Conservation (phyloP, 2,888 invertebrate species). For the Flexamia atlantica region DNA sequence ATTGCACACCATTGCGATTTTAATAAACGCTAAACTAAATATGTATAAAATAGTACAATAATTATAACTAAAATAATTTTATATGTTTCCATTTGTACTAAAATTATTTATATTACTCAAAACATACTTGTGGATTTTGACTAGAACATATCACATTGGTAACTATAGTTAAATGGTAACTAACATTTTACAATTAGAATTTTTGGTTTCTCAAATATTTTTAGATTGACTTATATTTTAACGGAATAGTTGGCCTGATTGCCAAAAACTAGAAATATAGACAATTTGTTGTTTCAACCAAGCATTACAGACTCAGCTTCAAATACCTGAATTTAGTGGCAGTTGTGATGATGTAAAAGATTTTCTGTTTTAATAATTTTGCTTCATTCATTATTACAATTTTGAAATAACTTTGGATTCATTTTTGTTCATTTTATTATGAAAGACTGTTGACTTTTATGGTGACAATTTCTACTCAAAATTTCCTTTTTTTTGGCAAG, state of each 20-base stretch:
- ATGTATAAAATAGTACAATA: slow-evolving; percentile 7
- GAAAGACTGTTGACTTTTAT: no score
- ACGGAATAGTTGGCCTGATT: no score
- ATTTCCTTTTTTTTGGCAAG: no score
- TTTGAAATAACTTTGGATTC: no score
- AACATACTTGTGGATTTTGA: slow-evolving; percentile 18
- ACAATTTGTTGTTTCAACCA: not conserved
- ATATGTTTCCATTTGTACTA: slow-evolving; percentile 8
- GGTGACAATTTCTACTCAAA: no score
- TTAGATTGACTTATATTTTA: no score
- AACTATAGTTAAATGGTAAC: slow-evolving; percentile 22
- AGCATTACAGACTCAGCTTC: not conserved
- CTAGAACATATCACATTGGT: slow-evolving; percentile 35
- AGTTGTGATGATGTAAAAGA: no score
- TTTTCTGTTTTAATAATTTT: no score
- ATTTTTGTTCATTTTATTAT: no score
- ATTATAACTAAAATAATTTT: not conserved
- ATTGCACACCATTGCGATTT: not conserved
- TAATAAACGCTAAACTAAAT: not conserved
- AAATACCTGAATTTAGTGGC: no score
- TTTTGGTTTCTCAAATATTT: not conserved
- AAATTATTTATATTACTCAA: not conserved
- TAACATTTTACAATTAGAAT: slow-evolving; percentile 10
- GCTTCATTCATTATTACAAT: no score
- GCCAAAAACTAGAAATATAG: not conserved